Evolutionary conservation across 2,113 vertebrate species (phyloP).

Genomic region (Porphyrio hochstetteri): DNA sequence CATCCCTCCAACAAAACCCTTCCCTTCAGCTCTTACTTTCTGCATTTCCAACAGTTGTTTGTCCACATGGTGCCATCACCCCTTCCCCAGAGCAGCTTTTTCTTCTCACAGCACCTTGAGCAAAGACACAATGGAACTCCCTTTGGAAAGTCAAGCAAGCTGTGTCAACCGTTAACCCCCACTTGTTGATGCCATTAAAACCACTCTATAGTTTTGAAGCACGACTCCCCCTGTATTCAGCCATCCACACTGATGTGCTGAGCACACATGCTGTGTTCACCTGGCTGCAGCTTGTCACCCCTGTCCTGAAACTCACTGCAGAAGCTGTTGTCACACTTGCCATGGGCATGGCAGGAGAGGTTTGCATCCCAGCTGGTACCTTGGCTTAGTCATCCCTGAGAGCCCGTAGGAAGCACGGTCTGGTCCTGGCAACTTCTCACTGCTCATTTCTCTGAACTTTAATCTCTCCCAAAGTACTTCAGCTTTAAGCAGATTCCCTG

Average conservation of each 20-base stretch:
- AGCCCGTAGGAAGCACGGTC: not conserved
- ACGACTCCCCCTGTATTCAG: not conserved
- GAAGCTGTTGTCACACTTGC: not conserved
- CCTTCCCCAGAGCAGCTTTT: not conserved
- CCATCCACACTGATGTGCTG: fast-evolving
- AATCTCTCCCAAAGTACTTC: not conserved
- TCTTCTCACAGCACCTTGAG: not conserved
- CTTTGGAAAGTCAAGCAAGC: not conserved
- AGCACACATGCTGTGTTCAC: fast-evolving
- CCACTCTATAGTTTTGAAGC: not conserved
- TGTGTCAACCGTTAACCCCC: not conserved
- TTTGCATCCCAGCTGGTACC: not conserved
- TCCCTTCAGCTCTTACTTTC: not conserved
- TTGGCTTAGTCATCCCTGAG: fast-evolving
- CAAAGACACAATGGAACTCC: not conserved
- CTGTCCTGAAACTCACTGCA: not conserved
- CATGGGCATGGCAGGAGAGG: not conserved
- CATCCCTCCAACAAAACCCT: not conserved
- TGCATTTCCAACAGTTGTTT: not conserved
- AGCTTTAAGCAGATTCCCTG: not conserved
- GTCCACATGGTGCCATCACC: fast-evolving
- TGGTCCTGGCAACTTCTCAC: not conserved
- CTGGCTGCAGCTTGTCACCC: not conserved
- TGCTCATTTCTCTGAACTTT: not conserved
- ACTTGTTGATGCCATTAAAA: not conserved